These are phyloP conservation scores for Dryoscopus gambensis DNA, from an alignment of 2,113 vertebrate genomes.

Conservation along the genomic window DNA sequence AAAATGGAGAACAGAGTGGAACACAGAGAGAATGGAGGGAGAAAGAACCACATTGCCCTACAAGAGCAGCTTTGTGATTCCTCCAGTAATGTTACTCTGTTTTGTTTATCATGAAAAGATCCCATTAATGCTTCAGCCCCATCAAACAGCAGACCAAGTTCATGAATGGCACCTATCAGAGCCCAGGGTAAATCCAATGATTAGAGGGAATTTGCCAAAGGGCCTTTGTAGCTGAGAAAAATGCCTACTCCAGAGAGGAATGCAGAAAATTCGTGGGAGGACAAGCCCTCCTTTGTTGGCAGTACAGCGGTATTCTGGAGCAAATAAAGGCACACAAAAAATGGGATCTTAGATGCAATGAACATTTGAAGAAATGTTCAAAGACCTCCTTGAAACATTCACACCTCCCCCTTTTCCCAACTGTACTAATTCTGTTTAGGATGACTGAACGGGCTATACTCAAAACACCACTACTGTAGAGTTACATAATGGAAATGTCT, in stretches of 20 bases:
- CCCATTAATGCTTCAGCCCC: constrained; percentile 75
- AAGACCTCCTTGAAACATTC: constrained; percentile 77
- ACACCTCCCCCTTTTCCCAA: constrained; percentile 38
- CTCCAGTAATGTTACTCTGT: constrained; percentile 76
- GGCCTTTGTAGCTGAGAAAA: constrained; percentile 94
- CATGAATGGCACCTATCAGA: constrained; percentile 94
- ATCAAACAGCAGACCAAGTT: constrained; percentile 80
- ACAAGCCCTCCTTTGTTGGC: constrained; percentile 94
- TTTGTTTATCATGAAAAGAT: constrained; percentile 85
- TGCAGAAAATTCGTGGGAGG: constrained; percentile 95
- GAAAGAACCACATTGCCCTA: constrained; percentile 48
- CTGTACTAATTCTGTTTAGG: constrained; percentile 65
- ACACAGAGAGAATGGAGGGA: neutral
- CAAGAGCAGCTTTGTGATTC: constrained; percentile 79
- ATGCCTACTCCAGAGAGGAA: constrained; percentile 94
- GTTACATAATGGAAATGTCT: constrained; percentile 56
- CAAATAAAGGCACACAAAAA: constrained; percentile 91
- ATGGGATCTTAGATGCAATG: constrained; percentile 82
- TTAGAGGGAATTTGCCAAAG: constrained; percentile 94
- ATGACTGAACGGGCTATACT: constrained; percentile 37
- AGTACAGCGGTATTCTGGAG: constrained; percentile 82
- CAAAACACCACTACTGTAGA: constrained; percentile 44
- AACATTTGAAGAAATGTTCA: constrained; percentile 87
- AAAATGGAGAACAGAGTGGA: neutral
- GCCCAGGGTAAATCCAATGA: constrained; percentile 86